These are phyloP conservation scores for Actenoides hombroni DNA, from an alignment of 2,113 vertebrate genomes.

Conservation along the genomic window DNA sequence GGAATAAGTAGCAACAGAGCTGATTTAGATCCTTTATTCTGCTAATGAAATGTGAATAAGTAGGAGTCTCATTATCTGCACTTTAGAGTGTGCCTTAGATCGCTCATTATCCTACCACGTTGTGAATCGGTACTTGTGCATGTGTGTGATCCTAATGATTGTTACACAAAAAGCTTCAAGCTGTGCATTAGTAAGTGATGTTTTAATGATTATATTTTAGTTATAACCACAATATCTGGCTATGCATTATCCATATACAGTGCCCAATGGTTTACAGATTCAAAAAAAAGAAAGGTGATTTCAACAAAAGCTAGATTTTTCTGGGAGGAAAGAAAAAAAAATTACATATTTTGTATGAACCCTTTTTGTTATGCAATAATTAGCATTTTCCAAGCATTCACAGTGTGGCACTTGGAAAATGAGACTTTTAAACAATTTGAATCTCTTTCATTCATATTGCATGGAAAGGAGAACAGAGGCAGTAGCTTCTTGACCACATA, in stretches of 20 bases:
- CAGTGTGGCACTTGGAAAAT: neutral
- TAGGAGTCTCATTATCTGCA: constrained; percentile 69
- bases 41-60: constrained; percentile 69
- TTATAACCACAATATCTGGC: neutral
- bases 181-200: constrained; percentile 42
- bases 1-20: constrained; percentile 53
- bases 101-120: constrained; percentile 44
- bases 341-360: neutral
- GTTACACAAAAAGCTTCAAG: constrained; percentile 36
- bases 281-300: neutral
- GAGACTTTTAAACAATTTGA: neutral
- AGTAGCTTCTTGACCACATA: neutral
- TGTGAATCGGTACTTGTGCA: constrained; percentile 25
- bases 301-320: constrained; percentile 4
- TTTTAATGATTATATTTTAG: constrained; percentile 36
- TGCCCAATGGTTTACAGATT: neutral
- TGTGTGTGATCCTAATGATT: constrained; percentile 29
- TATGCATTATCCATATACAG: neutral
- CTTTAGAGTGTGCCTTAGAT: constrained; percentile 50
- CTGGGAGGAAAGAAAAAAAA: neutral
- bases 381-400: constrained; percentile 12
- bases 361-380: constrained; percentile 9
- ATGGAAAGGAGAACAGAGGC: neutral
- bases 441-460: neutral
- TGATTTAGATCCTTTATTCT: constrained; percentile 61